A percentile compares a stretch with the other conserved stretches of the same genome.
phyloP scores from a whole-genome alignment of 2,797 vertebrate species.

The Rhynchonycteris naso region DNA sequence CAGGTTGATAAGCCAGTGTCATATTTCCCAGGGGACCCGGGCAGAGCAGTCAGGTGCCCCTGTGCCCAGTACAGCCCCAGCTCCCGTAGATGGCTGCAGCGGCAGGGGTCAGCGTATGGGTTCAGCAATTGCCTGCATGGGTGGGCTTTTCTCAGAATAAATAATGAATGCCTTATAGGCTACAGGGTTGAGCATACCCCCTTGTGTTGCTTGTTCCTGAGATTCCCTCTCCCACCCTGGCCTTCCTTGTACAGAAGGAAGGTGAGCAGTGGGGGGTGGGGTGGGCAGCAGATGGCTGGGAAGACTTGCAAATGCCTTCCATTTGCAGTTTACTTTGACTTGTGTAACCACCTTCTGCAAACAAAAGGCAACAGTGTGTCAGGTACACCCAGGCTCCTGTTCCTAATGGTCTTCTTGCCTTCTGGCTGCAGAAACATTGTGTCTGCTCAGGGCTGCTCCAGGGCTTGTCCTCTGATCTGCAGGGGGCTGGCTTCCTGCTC shows the following conservation, averaged over 20 bases:
- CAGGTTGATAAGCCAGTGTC: background rate
- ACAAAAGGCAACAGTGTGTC: fast-evolving
- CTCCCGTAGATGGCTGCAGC: background rate
- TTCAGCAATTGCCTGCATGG: background rate
- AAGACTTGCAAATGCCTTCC: fast-evolving
- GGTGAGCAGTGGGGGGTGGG: no score
- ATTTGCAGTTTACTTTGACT: fast-evolving
- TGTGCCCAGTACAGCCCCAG: fast-evolving
- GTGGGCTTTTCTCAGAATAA: background rate
- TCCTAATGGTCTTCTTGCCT: fast-evolving
- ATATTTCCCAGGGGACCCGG: background rate
- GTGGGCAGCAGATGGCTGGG: fast-evolving
- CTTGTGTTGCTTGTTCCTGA: background rate
- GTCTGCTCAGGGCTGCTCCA: fast-evolving
- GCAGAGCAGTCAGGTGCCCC: background rate
- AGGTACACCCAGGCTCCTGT: background rate
- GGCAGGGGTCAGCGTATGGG: fast-evolving
- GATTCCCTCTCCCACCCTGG: background rate
- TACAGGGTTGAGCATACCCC: slow-evolving; percentile 5
- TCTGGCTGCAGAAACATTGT: background rate
- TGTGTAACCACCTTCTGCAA: background rate
- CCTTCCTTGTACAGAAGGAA: background rate
- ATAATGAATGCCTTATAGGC: slow-evolving; percentile 8
- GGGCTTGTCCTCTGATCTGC: background rate
- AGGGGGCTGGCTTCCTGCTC: background rate